Evolutionary conservation across 2,888 invertebrate genomes (phyloP), one percentile per base, ranked within the genome.

Genomic region (Clitarchus hookeri): DNA sequence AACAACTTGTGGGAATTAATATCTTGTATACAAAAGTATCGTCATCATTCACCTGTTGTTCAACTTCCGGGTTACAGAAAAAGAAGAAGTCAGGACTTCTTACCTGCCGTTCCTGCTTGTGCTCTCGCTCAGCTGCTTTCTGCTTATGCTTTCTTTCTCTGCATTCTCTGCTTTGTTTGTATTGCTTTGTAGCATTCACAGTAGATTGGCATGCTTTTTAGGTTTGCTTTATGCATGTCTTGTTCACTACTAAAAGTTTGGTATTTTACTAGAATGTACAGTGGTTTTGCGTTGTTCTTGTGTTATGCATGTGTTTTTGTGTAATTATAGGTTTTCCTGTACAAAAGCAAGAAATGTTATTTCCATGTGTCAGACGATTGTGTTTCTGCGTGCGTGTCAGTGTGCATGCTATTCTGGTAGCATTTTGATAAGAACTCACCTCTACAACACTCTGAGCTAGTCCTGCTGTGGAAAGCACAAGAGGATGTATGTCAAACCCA

Each of bases 81-180:
- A 53, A 65, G 65, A 65, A 65, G 65, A 65, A 82, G 82, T 44
- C 44, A 27, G 82, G 82, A 82, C 82, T 82, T 82, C 82, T 82
- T 82, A 82, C 82, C 82, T 82, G 82, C 82, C 82, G 82, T 82
- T 82, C 82, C 82, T 82, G 27, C 82, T 82, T 27, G 82, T 36
- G 36, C 44, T 27, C 27, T 23, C 27, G 82, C 16, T 82, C 82
- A 27, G 27, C 82, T 82, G 82, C 82, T 82, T 82, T 82, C 16
- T 44, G 82, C 82, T 36, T 82, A 27, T 65, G 65, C 65, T 65
- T 65, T 65, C 65, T 65, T 65, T n/a, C n/a, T 65, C 65, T 65
- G 65, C 19, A 65, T 65, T 16, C 19, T 65, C 16, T n/a, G 65
- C 65, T 65, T 65, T 65, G 65, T 65, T 2, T 8, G 65, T 65